Base-by-base conservation (phyloP, 2,797 vertebrate genomes). In the Sebastes minor region DNA sequence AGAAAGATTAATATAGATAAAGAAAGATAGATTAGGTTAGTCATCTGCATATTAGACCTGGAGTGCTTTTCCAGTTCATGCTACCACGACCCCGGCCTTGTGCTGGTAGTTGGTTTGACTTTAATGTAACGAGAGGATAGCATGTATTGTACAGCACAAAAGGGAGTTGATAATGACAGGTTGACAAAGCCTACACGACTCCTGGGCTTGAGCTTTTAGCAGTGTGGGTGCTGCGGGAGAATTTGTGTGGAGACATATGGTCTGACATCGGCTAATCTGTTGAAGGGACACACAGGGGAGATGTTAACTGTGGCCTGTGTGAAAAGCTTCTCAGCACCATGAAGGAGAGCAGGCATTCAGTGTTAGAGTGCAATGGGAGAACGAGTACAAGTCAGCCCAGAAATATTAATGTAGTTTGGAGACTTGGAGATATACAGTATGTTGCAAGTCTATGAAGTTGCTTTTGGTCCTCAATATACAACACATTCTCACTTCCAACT, bases 201-300 rank as follows among this genome's bases (percentile, higher is more conserved):
- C 49, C 38, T 20, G 1, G 3, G 77, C 74, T 59, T 8, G 53
- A 23, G 67, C 78, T 84, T 83, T 86, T 80, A 82, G 79, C 71
- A 66, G 20, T n/a, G 76, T 28, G 20, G n/a, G 20, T 82, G 80
- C 65, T 38, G 57, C 30, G 81, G 77, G 72, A 76, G 53, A 89
- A 60, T 71, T 73, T 71, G 59, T 76, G 75, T 76, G 62, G 64
- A 86, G 76, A 88, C 80, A 80, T 84, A 86, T 82, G 77, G 68
- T 83, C 75, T 84, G 81, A 88, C 74, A 88, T 72, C 0, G 25
- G 67, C n/a, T 88, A 81, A 89, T 89, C 77, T 91, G 76, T 87
- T 80, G 63, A 80, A 59, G 32, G 57, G 61, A 67, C 59, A 60
- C 82, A 83, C 66, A 2, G 46, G 85, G 78, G 83, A 82, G 23